Evolutionary conservation across 1,140 invertebrate species (phyloP), one percentile per base, ranked within the genome.

Genomic region (Pseudoatta argentina): DNA sequence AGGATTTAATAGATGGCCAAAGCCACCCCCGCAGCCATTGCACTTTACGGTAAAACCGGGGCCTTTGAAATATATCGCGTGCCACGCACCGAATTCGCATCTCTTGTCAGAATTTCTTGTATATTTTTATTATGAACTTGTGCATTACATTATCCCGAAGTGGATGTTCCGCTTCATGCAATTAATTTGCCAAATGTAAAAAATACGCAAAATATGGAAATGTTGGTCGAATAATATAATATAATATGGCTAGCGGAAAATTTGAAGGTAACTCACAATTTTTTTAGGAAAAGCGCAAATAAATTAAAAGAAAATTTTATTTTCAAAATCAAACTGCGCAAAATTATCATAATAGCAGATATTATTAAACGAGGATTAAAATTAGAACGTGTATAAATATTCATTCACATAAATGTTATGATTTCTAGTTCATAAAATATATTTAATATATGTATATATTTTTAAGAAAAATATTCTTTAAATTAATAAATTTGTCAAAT

Each of bases 1-100:
- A 30, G 72, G 89, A 76, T 90, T 91, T 92, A 86, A 90, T 90
- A 79, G 89, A 72, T 71, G 88, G 67, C 39, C 73, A 79, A 69
- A 77, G 66, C 77, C 73, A 83, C 63, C 88, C 87, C 69, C 53
- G 71, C 87, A 64, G 61, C 87, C 61, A 81, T 83, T 87, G 85
- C 71, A 79, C 77, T 87, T 82, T 89, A 87, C 57, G 53, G 53
- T 57, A 75, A 71, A 83, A 75, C 72, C 51, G 3, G 34, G 59
- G 57, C 78, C 88, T 89, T 87, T 89, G 76, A 89, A 89, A 82
- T 27, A 21, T 87, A 63, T 71, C 88, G 48, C 63, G 34, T 89
- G 85, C 88, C 73, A 66, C 51, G 85, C 88, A 86, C 59, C 67
- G 75, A 66, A 53, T 73, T 44, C 53, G 87, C 77, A 21, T 61